Conservation (phyloP, 2,888 invertebrate genomes). For the Syrphus vitripennis region DNA sequence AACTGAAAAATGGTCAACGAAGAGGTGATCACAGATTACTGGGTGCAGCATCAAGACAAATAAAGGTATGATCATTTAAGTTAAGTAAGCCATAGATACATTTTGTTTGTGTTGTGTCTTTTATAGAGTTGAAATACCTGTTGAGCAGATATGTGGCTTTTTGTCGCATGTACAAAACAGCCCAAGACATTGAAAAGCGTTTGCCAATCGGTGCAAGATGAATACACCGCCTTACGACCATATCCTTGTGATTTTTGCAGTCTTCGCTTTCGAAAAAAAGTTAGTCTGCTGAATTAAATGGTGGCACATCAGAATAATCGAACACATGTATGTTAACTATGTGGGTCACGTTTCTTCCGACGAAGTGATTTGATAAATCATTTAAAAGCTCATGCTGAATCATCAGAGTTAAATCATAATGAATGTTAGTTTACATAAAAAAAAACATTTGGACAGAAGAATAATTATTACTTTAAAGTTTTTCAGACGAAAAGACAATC, state of each 20-base stretch:
- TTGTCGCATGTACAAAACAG: constrained; percentile 75
- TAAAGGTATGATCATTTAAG: constrained; percentile 83
- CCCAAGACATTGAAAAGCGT: constrained; percentile 87
- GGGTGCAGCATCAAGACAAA: constrained; percentile 88
- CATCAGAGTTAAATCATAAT: constrained; percentile 83
- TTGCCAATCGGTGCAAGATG: constrained; percentile 91
- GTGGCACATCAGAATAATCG: constrained; percentile 92
- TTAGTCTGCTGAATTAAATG: constrained; percentile 93
- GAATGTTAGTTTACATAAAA: constrained; percentile 72
- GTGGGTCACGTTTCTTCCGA: constrained; percentile 90
- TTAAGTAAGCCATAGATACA: not conserved
- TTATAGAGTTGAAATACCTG: constrained; percentile 86
- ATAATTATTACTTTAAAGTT: not conserved
- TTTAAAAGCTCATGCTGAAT: constrained; percentile 90
- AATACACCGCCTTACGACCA: constrained; percentile 86
- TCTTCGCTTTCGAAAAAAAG: constrained; percentile 91
- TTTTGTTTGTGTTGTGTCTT: not conserved
- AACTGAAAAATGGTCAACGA: constrained; percentile 90
- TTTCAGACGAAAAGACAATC: constrained; percentile 69
- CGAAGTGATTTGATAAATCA: constrained; percentile 92
- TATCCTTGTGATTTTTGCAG: constrained; percentile 94
- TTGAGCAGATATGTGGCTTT: constrained; percentile 83
- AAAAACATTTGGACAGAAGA: not conserved
- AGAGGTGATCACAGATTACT: constrained; percentile 91
- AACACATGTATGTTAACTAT: constrained; percentile 91